A percentile compares a stretch with the other conserved stretches of the same genome.
Conservation (phyloP, 35 echinoderm and acorn worm genomes). For the Heliocidaris tuberculata region DNA sequence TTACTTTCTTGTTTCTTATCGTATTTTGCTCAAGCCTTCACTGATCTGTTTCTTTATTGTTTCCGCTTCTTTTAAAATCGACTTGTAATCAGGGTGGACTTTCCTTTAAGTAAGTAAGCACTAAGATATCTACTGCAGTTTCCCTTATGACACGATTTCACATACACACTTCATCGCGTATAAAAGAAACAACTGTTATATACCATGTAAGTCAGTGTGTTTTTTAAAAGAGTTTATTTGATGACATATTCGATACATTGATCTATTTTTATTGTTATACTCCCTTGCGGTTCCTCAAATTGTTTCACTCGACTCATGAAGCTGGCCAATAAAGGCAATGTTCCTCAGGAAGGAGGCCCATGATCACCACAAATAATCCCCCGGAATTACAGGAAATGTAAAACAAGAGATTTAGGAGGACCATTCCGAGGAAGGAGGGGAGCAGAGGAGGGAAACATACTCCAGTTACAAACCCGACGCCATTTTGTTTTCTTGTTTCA, state of each 20-base stretch:
- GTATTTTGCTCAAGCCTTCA: too few relatives aligned
- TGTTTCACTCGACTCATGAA: not conserved
- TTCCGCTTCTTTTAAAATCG: too few relatives aligned
- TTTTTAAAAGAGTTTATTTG: too few relatives aligned
- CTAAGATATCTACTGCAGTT: too few relatives aligned
- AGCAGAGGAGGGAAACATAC: slow-evolving; percentile 4
- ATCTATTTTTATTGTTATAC: not conserved
- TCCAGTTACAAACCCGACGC: slow-evolving; percentile 19
- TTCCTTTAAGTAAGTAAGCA: too few relatives aligned
- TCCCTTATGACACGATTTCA: too few relatives aligned
- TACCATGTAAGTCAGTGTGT: too few relatives aligned
- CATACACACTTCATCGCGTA: too few relatives aligned
- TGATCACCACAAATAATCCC: not conserved
- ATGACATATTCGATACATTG: not conserved
- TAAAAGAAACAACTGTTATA: too few relatives aligned
- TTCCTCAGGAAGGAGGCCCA: not conserved
- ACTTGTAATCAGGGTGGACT: too few relatives aligned
- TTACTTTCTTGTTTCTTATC: too few relatives aligned
- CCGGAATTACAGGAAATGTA: not conserved
- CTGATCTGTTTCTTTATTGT: too few relatives aligned
- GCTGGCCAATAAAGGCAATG: slow-evolving; percentile 8
- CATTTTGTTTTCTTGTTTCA: slow-evolving; percentile 31
- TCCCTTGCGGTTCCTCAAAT: not conserved
- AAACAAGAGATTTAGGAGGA: not conserved
- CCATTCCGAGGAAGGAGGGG: not conserved